Base-by-base conservation (phyloP, 2,113 vertebrate species). In the Pachypanchax playfairii region DNA sequence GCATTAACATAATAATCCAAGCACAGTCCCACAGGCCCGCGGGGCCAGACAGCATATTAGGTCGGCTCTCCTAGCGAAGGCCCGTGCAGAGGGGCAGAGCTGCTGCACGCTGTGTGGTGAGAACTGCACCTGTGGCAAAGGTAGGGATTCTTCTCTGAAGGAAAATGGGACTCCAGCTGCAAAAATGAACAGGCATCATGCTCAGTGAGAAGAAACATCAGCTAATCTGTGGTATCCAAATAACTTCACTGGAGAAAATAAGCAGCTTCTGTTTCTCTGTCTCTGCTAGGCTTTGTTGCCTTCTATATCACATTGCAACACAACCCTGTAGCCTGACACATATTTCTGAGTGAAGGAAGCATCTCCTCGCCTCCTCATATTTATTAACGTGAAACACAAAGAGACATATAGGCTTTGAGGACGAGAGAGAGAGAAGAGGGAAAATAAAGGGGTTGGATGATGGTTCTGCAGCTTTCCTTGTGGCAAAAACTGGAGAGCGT, bases 1-100 rank as follows among this genome's bases (percentile, higher is more conserved):
- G 92, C 95, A 98, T 98, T 98, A 98, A 95, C 97, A 98, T 98
- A 98, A 99, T 98, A 96, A 99, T 96, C 97, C 96, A 96, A 92
- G 92, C 90, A 85, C 83, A 83, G 85, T 97, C 93, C 95, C 95
- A 94, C 90, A 95, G 94, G 94, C 97, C 96, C 95, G 33, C 87
- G 67, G 90, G 94, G 96, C 96, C 96, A 97, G 95, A 92, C 94
- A 93, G 94, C 95, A 95, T 94, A 98, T 98, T 95, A 97, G 96
- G 94, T 89, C 92, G 92, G 83, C 73, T 78, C 93, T 93, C 92
- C 94, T 94, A 87, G 84, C 66, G 89, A 94, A 85, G 92, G 92
- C 89, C 90, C 78, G 58, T 72, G 88, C 80, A 82, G 73, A 75
- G 75, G 73, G 78, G 82, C 76, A 90, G 91, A 92, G 90, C 93